These are phyloP conservation scores for Plutomurus gul DNA, from an alignment of 1,140 invertebrate species.

Conservation along the genomic window DNA sequence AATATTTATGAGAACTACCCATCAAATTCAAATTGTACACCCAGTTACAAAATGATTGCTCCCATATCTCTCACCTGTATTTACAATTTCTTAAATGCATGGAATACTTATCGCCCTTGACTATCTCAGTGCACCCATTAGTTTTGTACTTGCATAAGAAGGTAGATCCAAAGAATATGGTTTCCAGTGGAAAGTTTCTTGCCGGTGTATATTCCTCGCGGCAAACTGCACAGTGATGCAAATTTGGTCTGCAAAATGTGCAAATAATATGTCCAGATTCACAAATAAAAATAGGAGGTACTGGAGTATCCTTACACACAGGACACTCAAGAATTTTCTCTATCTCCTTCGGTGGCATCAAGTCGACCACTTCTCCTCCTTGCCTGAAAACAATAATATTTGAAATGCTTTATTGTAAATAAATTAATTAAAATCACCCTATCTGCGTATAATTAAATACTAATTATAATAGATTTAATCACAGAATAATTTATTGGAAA, in stretches of 20 bases:
- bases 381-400: no score
- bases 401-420: background rate
- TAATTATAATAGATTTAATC: no score
- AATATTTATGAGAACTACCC: background rate
- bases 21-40: no score
- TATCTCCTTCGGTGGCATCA: no score
- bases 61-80: conserved; percentile 13
- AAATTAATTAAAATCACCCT: no score
- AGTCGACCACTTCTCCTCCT: no score
- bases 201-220: background rate
- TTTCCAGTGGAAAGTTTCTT: conserved; percentile 41
- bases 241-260: conserved; percentile 3
- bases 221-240: conserved; percentile 19
- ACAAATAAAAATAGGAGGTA: conserved; percentile 44
- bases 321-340: conserved; percentile 42
- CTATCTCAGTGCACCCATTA: conserved; percentile 15
- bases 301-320: conserved; percentile 36
- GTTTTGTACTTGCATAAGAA: conserved; percentile 35
- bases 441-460: no score
- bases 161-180: conserved; percentile 32
- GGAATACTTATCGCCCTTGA: background rate
- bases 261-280: conserved; percentile 44
- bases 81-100: conserved; percentile 29
- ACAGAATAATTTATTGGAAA: no score
- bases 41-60: no score